These are phyloP conservation scores for Pristionchus pacificus DNA, from an alignment of 1,140 invertebrate species.

Conservation along the genomic window DNA sequence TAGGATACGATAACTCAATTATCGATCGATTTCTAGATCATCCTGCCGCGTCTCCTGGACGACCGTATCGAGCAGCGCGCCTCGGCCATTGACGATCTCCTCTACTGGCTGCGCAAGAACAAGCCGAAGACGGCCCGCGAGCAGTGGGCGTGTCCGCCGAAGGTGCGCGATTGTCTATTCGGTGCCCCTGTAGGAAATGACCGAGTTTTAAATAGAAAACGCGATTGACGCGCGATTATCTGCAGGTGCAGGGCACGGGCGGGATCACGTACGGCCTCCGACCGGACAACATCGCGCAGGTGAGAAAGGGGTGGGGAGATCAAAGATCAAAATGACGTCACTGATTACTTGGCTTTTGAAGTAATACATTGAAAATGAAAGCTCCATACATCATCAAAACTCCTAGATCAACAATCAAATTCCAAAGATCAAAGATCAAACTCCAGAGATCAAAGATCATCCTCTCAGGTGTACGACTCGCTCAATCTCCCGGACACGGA, in stretches of 20 bases:
- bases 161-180: neutral
- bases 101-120: constrained; percentile 15
- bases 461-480: constrained; percentile 6
- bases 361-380: neutral
- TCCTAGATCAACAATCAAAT: too few relatives aligned
- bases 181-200: neutral
- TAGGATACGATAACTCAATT: neutral
- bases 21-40: constrained; percentile 5
- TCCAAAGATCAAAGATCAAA: too few relatives aligned
- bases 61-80: constrained; percentile 2
- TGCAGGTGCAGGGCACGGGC: neutral
- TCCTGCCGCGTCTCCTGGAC: constrained; percentile 6
- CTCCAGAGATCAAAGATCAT: too few relatives aligned
- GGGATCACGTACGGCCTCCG: neutral
- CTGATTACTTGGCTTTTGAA: neutral
- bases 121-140: constrained; percentile 6
- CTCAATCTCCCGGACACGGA: neutral
- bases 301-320: neutral
- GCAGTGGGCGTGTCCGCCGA: constrained; percentile 3
- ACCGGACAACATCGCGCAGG: neutral
- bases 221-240: neutral
- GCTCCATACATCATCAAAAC: too few relatives aligned
- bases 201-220: too few relatives aligned
- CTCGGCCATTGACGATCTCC: constrained; percentile 4
- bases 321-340: neutral